A percentile compares a stretch with the other conserved stretches of the same genome.
Conservation (phyloP, 2,888 invertebrate species). For the Torymus auratus region DNA sequence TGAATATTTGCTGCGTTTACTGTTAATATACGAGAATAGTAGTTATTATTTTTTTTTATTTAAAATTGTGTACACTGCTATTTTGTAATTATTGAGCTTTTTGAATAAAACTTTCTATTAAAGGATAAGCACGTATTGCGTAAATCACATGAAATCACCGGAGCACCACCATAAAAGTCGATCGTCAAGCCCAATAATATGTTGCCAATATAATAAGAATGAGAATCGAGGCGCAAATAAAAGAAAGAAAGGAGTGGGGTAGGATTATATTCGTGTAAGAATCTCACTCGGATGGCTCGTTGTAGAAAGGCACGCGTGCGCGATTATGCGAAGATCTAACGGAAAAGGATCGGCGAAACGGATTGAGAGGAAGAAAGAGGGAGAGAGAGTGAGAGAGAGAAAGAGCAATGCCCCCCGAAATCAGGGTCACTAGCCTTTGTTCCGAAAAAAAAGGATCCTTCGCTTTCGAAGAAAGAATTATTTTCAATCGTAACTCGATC, state of each 20-base stretch:
- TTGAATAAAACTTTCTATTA: slow-evolving; percentile 6
- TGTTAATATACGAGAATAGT: too few species aligned
- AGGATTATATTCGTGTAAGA: slow-evolving; percentile 26
- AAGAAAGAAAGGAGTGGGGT: neutral
- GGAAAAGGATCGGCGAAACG: slow-evolving; percentile 70
- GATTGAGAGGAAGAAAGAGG: slow-evolving; percentile 62
- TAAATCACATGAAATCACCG: slow-evolving; percentile 17
- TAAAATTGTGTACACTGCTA: too few species aligned
- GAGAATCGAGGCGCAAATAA: neutral
- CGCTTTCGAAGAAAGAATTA: slow-evolving; percentile 29
- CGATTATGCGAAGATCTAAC: slow-evolving; percentile 68
- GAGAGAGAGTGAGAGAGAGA: too few species aligned
- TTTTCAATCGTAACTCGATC: slow-evolving; percentile 17
- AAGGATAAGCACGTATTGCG: slow-evolving; percentile 23
- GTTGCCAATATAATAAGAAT: slow-evolving; percentile 19
- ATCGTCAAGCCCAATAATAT: slow-evolving; percentile 21
- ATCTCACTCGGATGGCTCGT: slow-evolving; percentile 26
- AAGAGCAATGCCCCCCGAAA: slow-evolving; percentile 74
- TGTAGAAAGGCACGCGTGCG: slow-evolving; percentile 43
- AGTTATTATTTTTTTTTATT: too few species aligned
- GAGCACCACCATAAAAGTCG: slow-evolving; percentile 17
- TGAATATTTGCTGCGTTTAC: too few species aligned
- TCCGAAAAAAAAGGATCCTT: slow-evolving; percentile 36
- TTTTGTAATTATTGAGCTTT: neutral
- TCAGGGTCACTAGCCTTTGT: slow-evolving; percentile 75